These are phyloP conservation scores for Sesia apiformis DNA, from an alignment of 2,888 invertebrate genomes.

Conservation along the genomic window DNA sequence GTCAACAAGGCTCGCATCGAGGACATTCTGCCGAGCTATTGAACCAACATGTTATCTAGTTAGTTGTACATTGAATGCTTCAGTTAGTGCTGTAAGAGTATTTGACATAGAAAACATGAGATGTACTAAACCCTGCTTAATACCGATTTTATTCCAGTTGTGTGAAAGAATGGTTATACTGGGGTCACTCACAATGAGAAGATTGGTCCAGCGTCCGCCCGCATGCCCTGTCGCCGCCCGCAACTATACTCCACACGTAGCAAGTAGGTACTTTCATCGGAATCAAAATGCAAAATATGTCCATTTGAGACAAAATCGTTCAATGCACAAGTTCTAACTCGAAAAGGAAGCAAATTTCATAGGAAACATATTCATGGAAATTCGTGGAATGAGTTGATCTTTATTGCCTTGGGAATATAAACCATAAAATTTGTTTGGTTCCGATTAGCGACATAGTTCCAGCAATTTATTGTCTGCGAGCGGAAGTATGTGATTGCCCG, in stretches of 20 bases:
- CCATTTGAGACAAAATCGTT: too few relatives aligned
- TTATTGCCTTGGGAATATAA: background rate
- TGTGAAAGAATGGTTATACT: constrained; percentile 6
- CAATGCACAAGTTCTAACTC: too few relatives aligned
- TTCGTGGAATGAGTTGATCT: background rate
- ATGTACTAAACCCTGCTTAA: background rate
- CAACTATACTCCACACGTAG: background rate
- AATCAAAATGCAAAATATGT: background rate
- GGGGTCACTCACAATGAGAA: constrained; percentile 54
- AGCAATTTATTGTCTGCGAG: constrained; percentile 19
- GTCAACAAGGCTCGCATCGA: constrained; percentile 1
- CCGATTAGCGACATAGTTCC: background rate
- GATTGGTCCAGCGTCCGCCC: constrained; percentile 52
- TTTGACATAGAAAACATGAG: background rate
- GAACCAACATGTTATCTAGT: too few relatives aligned
- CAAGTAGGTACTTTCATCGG: background rate
- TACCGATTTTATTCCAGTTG: background rate
- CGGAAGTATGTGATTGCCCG: constrained; percentile 41
- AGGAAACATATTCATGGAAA: background rate
- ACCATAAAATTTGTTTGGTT: too few relatives aligned
- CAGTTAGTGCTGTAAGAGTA: too few relatives aligned
- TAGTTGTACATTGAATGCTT: too few relatives aligned
- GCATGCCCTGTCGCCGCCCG: constrained; percentile 16
- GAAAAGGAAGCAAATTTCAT: too few relatives aligned
- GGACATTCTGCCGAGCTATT: background rate